phyloP scores from a whole-genome alignment of 1,140 invertebrate species.

The Heliconius eleuchia region DNA sequence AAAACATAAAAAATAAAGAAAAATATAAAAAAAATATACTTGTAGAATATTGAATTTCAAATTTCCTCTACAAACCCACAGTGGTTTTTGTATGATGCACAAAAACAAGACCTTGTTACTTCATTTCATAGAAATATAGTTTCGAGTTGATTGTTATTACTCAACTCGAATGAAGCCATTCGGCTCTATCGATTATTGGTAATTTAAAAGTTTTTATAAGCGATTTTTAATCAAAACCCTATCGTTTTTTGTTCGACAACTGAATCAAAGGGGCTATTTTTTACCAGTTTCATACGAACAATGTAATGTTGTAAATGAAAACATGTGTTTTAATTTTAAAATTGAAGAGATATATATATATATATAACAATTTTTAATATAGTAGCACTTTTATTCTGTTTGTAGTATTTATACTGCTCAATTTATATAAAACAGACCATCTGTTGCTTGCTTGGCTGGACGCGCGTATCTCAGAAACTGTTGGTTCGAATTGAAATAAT shows the following conservation, averaged over 20 bases:
- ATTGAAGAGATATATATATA: too few relatives aligned
- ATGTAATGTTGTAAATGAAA: neutral
- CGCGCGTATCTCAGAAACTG: neutral
- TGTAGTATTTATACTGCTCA: neutral
- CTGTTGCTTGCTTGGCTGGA: too few relatives aligned
- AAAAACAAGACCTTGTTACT: conserved; percentile 1
- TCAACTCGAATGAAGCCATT: neutral
- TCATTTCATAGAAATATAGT: conserved; percentile 3
- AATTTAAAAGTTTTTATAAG: conserved; percentile 1
- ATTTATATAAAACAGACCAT: neutral
- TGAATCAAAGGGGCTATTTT: neutral
- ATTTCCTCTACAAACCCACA: neutral
- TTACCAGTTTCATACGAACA: neutral
- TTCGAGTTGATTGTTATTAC: conserved; percentile 1
- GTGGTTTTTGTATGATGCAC: neutral
- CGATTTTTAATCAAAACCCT: neutral
- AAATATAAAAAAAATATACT: neutral
- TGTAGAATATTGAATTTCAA: neutral
- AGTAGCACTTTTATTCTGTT: too few relatives aligned
- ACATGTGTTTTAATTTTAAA: neutral
- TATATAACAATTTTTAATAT: too few relatives aligned
- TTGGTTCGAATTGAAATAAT: neutral
- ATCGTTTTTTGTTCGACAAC: neutral
- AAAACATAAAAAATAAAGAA: neutral
- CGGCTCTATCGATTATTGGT: neutral